Conservation (phyloP, 2,888 invertebrate genomes). For the Caenorhabditis sp. region DNA sequence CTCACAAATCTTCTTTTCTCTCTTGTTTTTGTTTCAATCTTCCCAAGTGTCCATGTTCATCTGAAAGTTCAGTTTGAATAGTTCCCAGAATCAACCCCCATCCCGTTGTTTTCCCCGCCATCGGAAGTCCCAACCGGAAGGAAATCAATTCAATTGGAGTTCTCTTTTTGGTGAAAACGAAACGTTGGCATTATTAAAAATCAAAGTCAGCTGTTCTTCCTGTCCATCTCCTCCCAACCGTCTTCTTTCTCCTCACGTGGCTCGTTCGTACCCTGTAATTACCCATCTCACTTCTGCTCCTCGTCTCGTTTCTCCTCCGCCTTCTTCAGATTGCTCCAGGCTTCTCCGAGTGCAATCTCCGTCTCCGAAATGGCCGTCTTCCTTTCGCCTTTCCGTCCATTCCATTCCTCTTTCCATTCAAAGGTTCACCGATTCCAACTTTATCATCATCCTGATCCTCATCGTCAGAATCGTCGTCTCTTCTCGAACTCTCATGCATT, state of each 20-base stretch:
- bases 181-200: too few relatives aligned
- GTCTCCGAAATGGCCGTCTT: slow-evolving; percentile 31
- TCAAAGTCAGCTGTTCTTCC: neutral
- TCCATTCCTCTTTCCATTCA: slow-evolving; percentile 7
- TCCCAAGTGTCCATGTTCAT: neutral
- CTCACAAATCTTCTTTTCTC: slow-evolving; percentile 16
- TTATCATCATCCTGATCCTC: neutral
- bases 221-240: neutral
- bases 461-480: slow-evolving; percentile 13
- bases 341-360: slow-evolving; percentile 45
- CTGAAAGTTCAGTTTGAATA: slow-evolving; percentile 5
- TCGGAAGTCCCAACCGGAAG: slow-evolving; percentile 19
- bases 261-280: slow-evolving; percentile 39
- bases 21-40: neutral
- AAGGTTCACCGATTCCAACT: slow-evolving; percentile 16
- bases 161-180: too few relatives aligned
- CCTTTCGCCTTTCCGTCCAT: slow-evolving; percentile 15
- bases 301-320: neutral
- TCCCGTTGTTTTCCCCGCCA: neutral
- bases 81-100: neutral
- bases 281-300: too few relatives aligned
- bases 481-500: slow-evolving; percentile 32
- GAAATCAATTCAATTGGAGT: slow-evolving; percentile 30
- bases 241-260: neutral
- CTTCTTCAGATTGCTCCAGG: slow-evolving; percentile 32